Evolutionary conservation across 1,140 invertebrate genomes (phyloP).

Genomic region (Heliconius hermathena): DNA sequence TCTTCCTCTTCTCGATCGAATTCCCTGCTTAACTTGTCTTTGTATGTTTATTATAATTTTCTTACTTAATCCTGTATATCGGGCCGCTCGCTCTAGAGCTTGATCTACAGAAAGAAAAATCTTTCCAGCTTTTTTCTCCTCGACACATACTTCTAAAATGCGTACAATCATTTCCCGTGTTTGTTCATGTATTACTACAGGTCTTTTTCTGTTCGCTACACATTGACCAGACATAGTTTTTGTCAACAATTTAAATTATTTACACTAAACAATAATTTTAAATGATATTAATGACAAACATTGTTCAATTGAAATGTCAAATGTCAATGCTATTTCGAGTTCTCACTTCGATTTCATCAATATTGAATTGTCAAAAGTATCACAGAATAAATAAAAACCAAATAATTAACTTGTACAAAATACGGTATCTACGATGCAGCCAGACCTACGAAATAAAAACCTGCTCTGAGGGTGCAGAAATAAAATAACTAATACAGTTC

Average conservation of each 20-base stretch:
- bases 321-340: background rate
- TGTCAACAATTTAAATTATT: background rate
- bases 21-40: conserved; percentile 35
- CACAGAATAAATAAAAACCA: background rate
- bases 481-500: no score
- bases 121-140: conserved; percentile 27
- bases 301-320: background rate
- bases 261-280: background rate
- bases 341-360: background rate
- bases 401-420: no score
- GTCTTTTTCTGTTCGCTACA: conserved; percentile 9
- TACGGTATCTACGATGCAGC: no score
- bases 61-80: conserved; percentile 40
- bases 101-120: conserved; percentile 19
- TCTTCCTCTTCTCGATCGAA: conserved; percentile 37
- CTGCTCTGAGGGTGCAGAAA: no score
- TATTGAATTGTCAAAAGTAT: background rate
- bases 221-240: conserved; percentile 2
- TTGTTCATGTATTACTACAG: conserved; percentile 30
- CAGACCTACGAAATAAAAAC: no score
- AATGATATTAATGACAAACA: background rate
- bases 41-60: conserved; percentile 35
- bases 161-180: conserved; percentile 35
- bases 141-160: conserved; percentile 33
- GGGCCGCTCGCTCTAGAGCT: conserved; percentile 34